Base-by-base conservation (phyloP, 2,797 vertebrate genomes). In the Choloepus didactylus region DNA sequence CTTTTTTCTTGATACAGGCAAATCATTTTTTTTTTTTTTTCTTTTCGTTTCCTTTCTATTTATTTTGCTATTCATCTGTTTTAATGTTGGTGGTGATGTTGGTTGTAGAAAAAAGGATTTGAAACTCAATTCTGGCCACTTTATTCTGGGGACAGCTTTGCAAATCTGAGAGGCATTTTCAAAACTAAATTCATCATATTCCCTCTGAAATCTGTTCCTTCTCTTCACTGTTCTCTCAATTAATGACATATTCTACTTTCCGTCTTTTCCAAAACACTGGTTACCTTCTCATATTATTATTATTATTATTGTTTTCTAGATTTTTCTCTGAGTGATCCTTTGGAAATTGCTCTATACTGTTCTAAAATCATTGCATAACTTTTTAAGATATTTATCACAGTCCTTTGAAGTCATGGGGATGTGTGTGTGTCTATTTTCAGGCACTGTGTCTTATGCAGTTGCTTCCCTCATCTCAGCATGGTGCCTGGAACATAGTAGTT, bases 221-320 rank as follows among this genome's bases (percentile, higher is more conserved):
- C 11, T 90, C 35, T 87, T 29, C 23, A 4, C 27, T 2, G 19
- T 5, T 60, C 35, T 85, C 64, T 93, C 27, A 70, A n/a, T 62
- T 31, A 91, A 77, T 46, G 60, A 27, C 12, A 77, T 12, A 69
- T 41, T n/a, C 12, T 95, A 54, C 12, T 69, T 94, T 92, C 92
- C 38, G 31, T 69, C 72, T 29, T 82, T 60, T 62, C 16, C 18
- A 73, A 62, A 86, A 82, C 76, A 9, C 38, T 44, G 69, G 82
- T 7, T 10, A 35, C 0, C 19, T 75, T 82, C 41, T 46, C 16
- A 3, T 25, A n/a, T 4, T 29, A 60, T 76, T 87, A 9, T 10
- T 60, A 54, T 54, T 54, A 54, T 46, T 84, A 70, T 49, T 72
- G 72, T 81, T 76, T 95, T 51, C n/a, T 46, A 80, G 72, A 91